Evolutionary conservation across 2,888 invertebrate species (phyloP).

Genomic region (Agriopis aurantiaria): DNA sequence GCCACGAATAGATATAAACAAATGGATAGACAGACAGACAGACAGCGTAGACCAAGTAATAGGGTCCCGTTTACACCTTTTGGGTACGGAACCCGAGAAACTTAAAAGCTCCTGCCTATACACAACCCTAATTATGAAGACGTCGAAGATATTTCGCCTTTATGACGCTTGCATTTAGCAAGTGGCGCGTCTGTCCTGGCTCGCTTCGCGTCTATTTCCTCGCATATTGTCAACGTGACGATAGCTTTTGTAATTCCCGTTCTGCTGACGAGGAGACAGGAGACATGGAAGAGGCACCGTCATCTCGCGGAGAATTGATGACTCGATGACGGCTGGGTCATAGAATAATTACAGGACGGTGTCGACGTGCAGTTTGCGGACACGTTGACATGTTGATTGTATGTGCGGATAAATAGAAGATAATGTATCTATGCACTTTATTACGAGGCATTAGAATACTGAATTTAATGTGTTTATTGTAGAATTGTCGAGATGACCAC

Average conservation of each 20-base stretch:
- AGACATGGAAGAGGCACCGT: conserved; percentile 12
- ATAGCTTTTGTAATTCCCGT: conserved; percentile 10
- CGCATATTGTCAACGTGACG: conserved; percentile 11
- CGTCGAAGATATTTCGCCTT: background rate
- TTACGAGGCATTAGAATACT: background rate
- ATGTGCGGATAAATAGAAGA: background rate
- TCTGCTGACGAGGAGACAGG: conserved; percentile 10
- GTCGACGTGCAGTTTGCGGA: background rate
- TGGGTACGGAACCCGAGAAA: no score
- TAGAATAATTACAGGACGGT: conserved; percentile 13
- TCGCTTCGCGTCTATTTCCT: conserved; percentile 13
- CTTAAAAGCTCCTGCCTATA: no score
- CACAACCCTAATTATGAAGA: background rate
- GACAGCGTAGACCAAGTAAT: no score
- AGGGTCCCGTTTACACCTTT: no score
- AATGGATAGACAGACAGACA: no score
- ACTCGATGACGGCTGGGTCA: conserved; percentile 14
- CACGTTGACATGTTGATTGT: conserved; percentile 3
- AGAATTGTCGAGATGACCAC: no score
- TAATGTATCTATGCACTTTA: background rate
- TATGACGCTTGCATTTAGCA: background rate
- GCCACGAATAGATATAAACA: no score
- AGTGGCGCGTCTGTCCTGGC: background rate
- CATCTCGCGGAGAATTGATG: conserved; percentile 10
- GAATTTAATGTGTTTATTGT: no score